phyloP scores from a whole-genome alignment of 2,113 vertebrate genomes.

The Dinomys branickii region DNA sequence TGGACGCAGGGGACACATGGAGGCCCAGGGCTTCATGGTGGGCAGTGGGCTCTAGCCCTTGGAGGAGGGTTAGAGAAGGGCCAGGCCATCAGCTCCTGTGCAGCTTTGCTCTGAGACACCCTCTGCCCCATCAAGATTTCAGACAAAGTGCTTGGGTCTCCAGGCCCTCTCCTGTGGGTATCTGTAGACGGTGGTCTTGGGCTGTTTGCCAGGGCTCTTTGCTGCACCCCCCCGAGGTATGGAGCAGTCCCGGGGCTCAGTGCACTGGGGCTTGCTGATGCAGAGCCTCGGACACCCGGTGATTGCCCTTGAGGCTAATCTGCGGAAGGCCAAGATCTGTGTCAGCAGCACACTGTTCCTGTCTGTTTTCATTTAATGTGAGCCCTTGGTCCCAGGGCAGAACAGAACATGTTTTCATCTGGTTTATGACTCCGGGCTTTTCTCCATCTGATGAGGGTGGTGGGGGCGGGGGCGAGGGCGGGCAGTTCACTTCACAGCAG shows the following conservation, averaged over 20 bases:
- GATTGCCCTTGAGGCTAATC: neutral
- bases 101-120: neutral
- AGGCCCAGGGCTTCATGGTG: rapidly evolving
- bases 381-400: neutral
- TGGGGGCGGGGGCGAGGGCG: neutral
- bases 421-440: conserved; percentile 40
- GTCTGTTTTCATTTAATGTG: neutral
- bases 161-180: neutral
- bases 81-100: neutral
- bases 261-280: neutral
- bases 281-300: neutral
- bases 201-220: neutral
- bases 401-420: neutral
- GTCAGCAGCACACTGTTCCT: conserved; percentile 24
- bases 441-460: neutral
- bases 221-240: too few relatives aligned
- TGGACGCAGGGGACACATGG: neutral
- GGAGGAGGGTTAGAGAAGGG: neutral
- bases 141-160: neutral
- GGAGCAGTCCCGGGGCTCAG: neutral
- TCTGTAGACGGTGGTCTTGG: neutral
- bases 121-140: rapidly evolving
- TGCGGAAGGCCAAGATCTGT: neutral
- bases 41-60: neutral
- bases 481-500: neutral